phyloP scores from a whole-genome alignment of 2,888 invertebrate genomes.

The Girardia tigrina region DNA sequence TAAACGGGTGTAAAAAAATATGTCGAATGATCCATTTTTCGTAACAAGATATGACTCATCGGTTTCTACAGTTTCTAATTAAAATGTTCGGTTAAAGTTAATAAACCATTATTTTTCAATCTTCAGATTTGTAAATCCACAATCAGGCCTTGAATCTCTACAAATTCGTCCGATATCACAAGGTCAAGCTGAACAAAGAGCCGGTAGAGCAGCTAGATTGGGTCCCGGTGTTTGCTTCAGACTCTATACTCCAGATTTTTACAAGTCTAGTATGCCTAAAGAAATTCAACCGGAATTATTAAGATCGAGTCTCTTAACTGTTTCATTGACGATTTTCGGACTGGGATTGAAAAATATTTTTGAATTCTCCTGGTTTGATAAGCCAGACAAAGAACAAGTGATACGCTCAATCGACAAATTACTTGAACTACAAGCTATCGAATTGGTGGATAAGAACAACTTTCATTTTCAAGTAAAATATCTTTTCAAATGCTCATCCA shows the following conservation, averaged over 20 bases:
- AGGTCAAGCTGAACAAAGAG: conserved; percentile 6
- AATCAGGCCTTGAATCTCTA: not conserved
- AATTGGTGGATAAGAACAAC: no score
- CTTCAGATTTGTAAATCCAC: not conserved
- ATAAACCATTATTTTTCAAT: no score
- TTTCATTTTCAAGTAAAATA: no score
- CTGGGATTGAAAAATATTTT: not conserved
- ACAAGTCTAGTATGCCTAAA: not conserved
- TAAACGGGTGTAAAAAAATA: no score
- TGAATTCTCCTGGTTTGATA: not conserved
- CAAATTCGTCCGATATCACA: not conserved
- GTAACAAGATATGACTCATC: no score
- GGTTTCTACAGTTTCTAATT: no score
- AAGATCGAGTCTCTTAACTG: not conserved
- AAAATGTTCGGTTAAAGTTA: no score
- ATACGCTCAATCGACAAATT: not conserved
- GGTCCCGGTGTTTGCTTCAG: not conserved
- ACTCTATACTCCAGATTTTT: not conserved
- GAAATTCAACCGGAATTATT: not conserved
- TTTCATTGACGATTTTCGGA: not conserved
- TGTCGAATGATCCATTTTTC: no score
- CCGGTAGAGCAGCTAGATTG: not conserved
- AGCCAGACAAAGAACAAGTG: not conserved
- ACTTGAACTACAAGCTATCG: not conserved
- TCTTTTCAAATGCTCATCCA: no score